These are phyloP conservation scores for Rhagonycha lutea DNA, from an alignment of 2,888 invertebrate genomes.

Conservation along the genomic window DNA sequence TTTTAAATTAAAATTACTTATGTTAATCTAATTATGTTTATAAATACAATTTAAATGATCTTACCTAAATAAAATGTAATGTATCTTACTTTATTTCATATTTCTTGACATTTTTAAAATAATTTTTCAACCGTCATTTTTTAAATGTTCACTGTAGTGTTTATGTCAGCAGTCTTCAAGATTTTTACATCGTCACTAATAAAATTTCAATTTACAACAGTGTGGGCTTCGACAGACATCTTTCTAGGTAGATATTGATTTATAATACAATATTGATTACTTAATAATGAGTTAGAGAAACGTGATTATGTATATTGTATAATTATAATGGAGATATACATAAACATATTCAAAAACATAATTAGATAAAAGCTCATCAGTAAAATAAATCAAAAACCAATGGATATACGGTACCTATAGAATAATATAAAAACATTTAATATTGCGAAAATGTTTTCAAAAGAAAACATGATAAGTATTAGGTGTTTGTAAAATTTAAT, in stretches of 20 bases:
- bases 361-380: background rate
- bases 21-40: background rate
- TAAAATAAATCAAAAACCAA: background rate
- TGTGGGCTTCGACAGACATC: background rate
- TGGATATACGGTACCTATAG: background rate
- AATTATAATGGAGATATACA: background rate
- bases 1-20: background rate
- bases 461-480: background rate
- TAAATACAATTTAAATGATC: background rate
- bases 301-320: background rate
- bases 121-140: background rate
- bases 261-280: background rate
- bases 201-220: background rate
- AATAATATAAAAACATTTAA: background rate
- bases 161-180: background rate
- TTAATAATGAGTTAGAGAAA: background rate
- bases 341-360: background rate
- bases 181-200: background rate
- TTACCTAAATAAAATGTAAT: background rate
- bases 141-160: background rate
- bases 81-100: background rate
- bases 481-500: background rate
- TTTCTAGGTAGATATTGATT: background rate
- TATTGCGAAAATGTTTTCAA: no score
- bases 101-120: background rate